Evolutionary conservation across 2,113 vertebrate genomes (phyloP), one percentile per base, ranked within the genome.

Genomic region (Megaptera novaeangliae): DNA sequence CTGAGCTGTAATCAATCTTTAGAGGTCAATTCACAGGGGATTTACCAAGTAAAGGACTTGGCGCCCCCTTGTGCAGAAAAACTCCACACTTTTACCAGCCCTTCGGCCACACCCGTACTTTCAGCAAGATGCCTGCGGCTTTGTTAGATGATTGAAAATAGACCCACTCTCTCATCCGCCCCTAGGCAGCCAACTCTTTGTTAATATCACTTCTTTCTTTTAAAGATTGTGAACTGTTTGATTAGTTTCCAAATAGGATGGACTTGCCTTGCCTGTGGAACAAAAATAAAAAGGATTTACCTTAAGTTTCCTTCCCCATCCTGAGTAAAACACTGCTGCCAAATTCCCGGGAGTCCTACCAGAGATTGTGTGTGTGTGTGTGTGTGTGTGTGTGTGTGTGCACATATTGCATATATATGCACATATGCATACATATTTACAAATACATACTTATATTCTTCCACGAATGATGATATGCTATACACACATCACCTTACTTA

Each of bases 1-100:
- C 96, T 96, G 90, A 98, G 64, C 87, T 87, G 66, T 96, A 98
- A 97, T 98, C 97, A 97, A 97, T 98, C 97, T 96, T 97, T 78
- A 93, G 94, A 97, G 97, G 97, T 97, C 98, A 97, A 12, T 68
- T 96, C 96, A 96, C 95, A 95, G 87, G 83, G 72, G 69, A 97
- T 92, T 93, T 83, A 49, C 74, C 94, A 98, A 87, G 83, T 96
- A 96, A 96, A 93, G 92, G 77, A 15, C 39, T 61, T 93, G 44
- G 74, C n/a, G 21, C 88, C 91, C 85, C 69, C 96, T 84, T 71
- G 75, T 88, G 88, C 84, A 94, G 34, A 90, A 71, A 94, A 92
- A 52, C 36, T 6, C n/a, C 27, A n/a, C 31, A 39, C 21, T 85
- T 18, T 69, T 57, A 52, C 15, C 41, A 66, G 61, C 14, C 36